phyloP scores from a whole-genome alignment of 2,888 invertebrate species.

The Didymodactylos carnosus region DNA sequence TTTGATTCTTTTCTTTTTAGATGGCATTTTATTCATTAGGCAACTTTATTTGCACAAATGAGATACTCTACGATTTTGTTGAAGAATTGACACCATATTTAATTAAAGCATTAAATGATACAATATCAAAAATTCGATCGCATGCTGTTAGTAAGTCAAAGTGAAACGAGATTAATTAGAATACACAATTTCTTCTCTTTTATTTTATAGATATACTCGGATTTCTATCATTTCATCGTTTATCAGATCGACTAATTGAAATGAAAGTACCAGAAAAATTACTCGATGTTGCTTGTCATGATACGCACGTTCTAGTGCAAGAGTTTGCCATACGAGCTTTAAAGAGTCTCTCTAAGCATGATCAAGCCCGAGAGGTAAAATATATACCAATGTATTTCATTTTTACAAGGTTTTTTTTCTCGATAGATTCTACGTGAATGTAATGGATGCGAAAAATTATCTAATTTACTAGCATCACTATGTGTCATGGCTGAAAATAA shows the following conservation, averaged over 20 bases:
- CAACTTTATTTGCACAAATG: constrained; percentile 3
- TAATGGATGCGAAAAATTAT: background rate
- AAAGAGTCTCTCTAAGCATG: background rate
- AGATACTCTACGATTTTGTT: constrained; percentile 1
- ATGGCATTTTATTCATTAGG: constrained; percentile 8
- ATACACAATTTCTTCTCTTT: background rate
- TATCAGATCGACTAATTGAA: constrained; percentile 1
- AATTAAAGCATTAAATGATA: constrained; percentile 6
- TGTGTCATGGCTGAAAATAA: background rate
- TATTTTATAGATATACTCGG: constrained; percentile 1
- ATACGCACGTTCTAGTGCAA: constrained; percentile 10
- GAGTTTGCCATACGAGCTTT: constrained; percentile 5
- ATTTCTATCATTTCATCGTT: background rate
- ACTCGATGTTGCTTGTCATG: constrained; percentile 12
- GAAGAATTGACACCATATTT: constrained; percentile 4
- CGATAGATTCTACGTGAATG: background rate
- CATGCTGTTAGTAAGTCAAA: constrained; percentile 3
- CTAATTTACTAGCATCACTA: background rate
- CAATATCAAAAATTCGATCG: constrained; percentile 5
- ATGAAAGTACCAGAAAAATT: constrained; percentile 11
- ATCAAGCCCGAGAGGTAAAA: background rate
- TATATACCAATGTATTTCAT: background rate
- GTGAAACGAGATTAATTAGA: background rate
- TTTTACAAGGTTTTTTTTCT: no score
- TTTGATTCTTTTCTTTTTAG: background rate